These are phyloP conservation scores for Struthio camelus DNA, from an alignment of 2,113 vertebrate species.

Conservation along the genomic window DNA sequence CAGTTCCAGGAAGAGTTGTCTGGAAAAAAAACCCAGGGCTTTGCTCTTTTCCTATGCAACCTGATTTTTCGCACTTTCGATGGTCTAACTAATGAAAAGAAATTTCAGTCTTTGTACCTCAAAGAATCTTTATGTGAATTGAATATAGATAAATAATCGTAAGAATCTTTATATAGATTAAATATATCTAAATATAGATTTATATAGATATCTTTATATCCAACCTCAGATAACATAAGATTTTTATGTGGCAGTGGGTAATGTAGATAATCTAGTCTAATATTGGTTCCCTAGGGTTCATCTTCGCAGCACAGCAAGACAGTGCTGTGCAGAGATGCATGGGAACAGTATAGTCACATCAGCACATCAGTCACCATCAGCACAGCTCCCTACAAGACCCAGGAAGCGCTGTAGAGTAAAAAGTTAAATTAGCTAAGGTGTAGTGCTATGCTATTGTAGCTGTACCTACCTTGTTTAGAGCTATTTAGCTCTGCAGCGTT, in stretches of 20 bases:
- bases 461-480: not conserved
- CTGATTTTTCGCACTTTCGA: not conserved
- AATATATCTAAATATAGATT: no score
- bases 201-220: not conserved
- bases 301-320: not conserved
- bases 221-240: not conserved
- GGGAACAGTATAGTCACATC: not conserved
- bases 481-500: not conserved
- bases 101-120: not conserved
- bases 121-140: not conserved
- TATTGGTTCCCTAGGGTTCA: not conserved
- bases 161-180: not conserved
- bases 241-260: not conserved
- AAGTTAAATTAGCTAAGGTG: not conserved
- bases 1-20: not conserved
- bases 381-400: not conserved
- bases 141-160: not conserved
- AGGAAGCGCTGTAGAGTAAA: not conserved
- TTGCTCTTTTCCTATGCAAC: not conserved
- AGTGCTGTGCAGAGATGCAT: not conserved
- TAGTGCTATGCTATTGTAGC: not conserved
- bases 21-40: not conserved
- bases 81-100: not conserved
- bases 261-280: not conserved
- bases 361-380: not conserved